Evolutionary conservation across 2,113 vertebrate species (phyloP).

Genomic region (Bos indicus): DNA sequence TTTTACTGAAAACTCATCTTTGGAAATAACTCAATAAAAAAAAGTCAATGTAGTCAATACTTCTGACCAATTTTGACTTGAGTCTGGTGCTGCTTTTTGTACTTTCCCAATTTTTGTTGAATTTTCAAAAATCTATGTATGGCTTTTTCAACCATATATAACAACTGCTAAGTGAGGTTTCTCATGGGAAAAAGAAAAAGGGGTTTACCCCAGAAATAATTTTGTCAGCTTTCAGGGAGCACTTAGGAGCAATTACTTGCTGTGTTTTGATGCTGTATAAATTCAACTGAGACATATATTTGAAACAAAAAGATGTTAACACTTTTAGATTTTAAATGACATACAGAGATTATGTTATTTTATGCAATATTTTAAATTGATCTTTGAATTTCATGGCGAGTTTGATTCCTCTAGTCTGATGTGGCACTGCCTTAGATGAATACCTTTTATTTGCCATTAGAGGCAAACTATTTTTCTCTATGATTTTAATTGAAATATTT

Average conservation of each 20-base stretch:
- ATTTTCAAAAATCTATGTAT: background rate
- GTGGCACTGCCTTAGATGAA: background rate
- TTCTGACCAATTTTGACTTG: conserved; percentile 48
- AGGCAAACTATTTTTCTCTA: conserved; percentile 16
- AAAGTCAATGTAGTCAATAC: conserved; percentile 8
- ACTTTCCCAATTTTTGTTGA: conserved; percentile 22
- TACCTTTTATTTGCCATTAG: background rate
- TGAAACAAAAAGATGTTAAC: conserved; percentile 27
- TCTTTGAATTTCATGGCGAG: conserved; percentile 25
- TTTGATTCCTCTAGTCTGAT: conserved; percentile 6
- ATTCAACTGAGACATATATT: conserved; percentile 25
- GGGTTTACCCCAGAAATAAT: conserved; percentile 1
- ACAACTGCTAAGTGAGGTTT: background rate
- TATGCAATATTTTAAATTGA: conserved; percentile 27
- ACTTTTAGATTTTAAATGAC: conserved; percentile 23
- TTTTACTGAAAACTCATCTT: conserved; percentile 49
- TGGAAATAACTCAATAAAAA: conserved; percentile 37
- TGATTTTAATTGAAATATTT: background rate
- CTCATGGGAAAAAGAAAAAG: background rate
- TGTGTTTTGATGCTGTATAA: conserved; percentile 15
- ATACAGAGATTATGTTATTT: conserved; percentile 31
- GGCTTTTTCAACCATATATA: background rate
- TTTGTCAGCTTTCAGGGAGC: conserved; percentile 18
- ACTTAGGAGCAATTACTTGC: conserved; percentile 18
- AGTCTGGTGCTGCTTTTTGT: background rate